A percentile compares a stretch with the other conserved stretches of the same genome.
These are phyloP conservation scores for Lasioglossum malachurum DNA, from an alignment of 2,888 invertebrate genomes.

Conservation along the genomic window DNA sequence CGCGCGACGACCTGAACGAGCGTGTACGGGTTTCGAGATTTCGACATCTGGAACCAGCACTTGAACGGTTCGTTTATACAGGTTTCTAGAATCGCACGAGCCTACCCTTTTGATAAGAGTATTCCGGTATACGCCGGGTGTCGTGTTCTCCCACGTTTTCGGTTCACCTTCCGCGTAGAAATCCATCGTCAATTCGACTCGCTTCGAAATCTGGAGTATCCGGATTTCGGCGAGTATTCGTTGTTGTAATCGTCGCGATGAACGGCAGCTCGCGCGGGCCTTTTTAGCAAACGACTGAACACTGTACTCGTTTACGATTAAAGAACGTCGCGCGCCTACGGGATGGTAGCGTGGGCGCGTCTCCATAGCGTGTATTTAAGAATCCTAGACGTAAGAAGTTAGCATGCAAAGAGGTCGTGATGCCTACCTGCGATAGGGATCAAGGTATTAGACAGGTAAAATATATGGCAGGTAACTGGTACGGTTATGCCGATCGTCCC, in stretches of 20 bases:
- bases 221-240: not conserved
- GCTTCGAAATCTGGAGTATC: not conserved
- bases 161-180: not conserved
- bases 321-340: conserved; percentile 26
- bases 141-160: not conserved
- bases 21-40: not conserved
- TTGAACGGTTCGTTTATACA: not conserved
- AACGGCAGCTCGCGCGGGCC: not conserved
- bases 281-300: conserved; percentile 76
- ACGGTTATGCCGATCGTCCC: conserved; percentile 43
- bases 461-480: conserved; percentile 51
- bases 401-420: conserved; percentile 67
- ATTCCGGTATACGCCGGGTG: not conserved
- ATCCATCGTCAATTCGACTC: conserved; percentile 1
- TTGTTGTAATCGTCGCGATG: not conserved
- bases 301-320: conserved; percentile 73
- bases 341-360: conserved; percentile 12
- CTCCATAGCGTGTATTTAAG: conserved; percentile 34
- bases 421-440: conserved; percentile 76
- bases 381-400: conserved; percentile 60
- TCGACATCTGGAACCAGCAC: not conserved
- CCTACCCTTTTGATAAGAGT: conserved; percentile 1
- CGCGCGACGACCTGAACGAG: not conserved
- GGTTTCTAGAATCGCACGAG: not conserved
- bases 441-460: conserved; percentile 71